These are phyloP conservation scores for Yponomeuta plumbellus DNA, from an alignment of 2,888 invertebrate species.

Conservation along the genomic window DNA sequence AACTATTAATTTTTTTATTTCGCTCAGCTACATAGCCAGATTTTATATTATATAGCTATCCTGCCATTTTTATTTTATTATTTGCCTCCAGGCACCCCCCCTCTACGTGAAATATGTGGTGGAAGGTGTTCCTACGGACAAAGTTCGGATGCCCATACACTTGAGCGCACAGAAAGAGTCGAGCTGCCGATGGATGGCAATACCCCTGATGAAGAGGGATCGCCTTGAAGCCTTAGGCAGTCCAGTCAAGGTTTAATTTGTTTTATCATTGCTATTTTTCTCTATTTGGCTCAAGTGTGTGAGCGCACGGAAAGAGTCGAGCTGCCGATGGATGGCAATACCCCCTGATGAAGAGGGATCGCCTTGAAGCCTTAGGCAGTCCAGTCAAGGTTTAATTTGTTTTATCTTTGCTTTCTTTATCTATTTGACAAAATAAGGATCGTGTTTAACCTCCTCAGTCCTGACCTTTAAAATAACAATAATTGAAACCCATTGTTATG, in stretches of 20 bases:
- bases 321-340: conserved; percentile 58
- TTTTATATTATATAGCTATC: not conserved
- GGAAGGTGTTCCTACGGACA: conserved; percentile 47
- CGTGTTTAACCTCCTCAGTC: too few relatives aligned
- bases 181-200: conserved; percentile 59
- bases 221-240: conserved; percentile 55
- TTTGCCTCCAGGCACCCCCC: conserved; percentile 42
- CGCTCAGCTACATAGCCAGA: too few relatives aligned
- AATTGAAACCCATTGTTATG: too few relatives aligned
- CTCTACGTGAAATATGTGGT: conserved; percentile 56
- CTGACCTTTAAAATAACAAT: too few relatives aligned
- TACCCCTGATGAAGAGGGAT: conserved; percentile 49
- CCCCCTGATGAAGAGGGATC: conserved; percentile 50
- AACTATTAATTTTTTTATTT: too few relatives aligned
- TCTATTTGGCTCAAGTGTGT: too few relatives aligned
- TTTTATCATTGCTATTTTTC: too few relatives aligned
- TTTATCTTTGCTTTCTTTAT: too few relatives aligned
- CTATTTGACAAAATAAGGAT: too few relatives aligned
- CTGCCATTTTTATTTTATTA: too few relatives aligned
- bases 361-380: conserved; percentile 54
- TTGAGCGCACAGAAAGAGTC: conserved; percentile 54
- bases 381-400: conserved; percentile 44
- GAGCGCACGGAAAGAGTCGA: conserved; percentile 52
- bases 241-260: conserved; percentile 45
- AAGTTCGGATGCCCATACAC: conserved; percentile 56